Evolutionary conservation across 1,140 invertebrate species (phyloP), one percentile per base, ranked within the genome.

Genomic region (Protaetia brevitarsis): DNA sequence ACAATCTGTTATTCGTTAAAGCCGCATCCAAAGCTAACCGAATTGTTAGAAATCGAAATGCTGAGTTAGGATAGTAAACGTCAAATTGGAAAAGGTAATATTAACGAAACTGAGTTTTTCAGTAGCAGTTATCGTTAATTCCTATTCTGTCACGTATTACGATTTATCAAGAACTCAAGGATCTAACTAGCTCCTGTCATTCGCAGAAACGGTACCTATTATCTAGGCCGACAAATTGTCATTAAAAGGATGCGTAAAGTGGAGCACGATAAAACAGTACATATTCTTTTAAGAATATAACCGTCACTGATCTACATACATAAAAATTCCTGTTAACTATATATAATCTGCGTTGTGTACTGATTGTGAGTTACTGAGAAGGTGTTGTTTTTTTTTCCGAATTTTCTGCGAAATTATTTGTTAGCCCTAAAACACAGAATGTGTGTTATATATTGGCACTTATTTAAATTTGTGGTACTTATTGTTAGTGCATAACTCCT

Each of bases 61-160:
- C 27, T 41, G 31, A 41, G 63, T 29, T 28, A 41, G 29, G 36
- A 64, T 27, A 27, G 37, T 21, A 64, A 16, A 64, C 41, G 19
- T 23, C 21, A n/a, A n/a, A n/a, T n/a, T n/a, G n/a, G n/a, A 51
- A 19, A 45, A 19, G 7, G 13, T 13, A 45, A 23, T 23, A 51
- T 23, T 51, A 13, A 11, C n/a, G n/a, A n/a, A n/a, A n/a, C n/a
- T n/a, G 10, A 4, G 5, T 11, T 23, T 51, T 51, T 51, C 1
- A 23, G 41, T 23, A 51, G 19, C 19, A 19, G 19, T n/a, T 23
- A 51, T 23, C 41, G 41, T 51, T 51, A 51, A 10, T 51, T 51
- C 5, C 19, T 6, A 51, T 6, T 51, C 16, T 7, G 19, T 51
- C n/a, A n/a, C 8, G 7, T 13, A 13, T 45, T 45, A 19, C 41